Evolutionary conservation across 2,888 invertebrate genomes (phyloP).

Genomic region (Omphaloscelis lunosa): DNA sequence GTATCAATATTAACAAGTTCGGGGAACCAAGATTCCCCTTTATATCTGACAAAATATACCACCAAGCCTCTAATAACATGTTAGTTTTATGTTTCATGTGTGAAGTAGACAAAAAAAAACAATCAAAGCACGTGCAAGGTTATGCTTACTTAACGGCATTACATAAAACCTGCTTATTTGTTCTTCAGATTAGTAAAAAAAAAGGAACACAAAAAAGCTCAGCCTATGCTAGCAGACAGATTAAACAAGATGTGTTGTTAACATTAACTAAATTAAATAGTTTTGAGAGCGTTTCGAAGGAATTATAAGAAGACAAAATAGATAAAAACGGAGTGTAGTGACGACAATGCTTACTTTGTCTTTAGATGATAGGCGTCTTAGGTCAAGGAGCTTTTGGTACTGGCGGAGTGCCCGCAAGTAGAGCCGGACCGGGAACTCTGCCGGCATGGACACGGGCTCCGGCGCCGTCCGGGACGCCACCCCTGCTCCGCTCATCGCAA

Average conservation of each 20-base stretch:
- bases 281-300: neutral
- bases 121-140: constrained; percentile 47
- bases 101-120: constrained; percentile 29
- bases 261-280: constrained; percentile 22
- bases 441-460: constrained; percentile 78
- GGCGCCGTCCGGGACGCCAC: constrained; percentile 81
- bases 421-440: constrained; percentile 87
- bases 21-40: constrained; percentile 39
- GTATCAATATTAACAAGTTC: constrained; percentile 14
- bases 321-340: constrained; percentile 48
- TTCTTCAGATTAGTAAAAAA: constrained; percentile 2
- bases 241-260: constrained; percentile 5
- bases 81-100: constrained; percentile 23
- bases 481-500: constrained; percentile 84
- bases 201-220: constrained; percentile 5
- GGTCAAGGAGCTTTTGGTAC: constrained; percentile 91
- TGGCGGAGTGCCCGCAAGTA: constrained; percentile 91
- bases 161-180: constrained; percentile 20
- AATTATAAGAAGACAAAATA: constrained; percentile 14
- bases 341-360: constrained; percentile 85
- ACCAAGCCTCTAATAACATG: neutral
- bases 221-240: neutral
- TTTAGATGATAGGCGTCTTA: constrained; percentile 89
- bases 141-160: constrained; percentile 51
- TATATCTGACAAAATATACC: constrained; percentile 25